These are phyloP conservation scores for Sipha maydis DNA, from an alignment of 2,888 invertebrate species.

Conservation along the genomic window DNA sequence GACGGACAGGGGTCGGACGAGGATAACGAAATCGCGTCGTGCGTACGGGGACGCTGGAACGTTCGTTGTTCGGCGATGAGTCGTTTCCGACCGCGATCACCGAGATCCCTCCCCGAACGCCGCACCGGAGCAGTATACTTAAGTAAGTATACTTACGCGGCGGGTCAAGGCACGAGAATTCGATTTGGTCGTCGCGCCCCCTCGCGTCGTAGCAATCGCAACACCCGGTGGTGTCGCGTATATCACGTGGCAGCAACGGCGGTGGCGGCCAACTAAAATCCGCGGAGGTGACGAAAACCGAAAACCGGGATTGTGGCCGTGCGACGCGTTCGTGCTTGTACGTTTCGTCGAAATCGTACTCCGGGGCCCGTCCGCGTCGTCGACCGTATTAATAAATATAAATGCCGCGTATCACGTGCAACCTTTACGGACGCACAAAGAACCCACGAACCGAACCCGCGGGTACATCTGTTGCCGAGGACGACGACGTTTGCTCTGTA, in stretches of 20 bases:
- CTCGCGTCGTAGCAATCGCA: background rate
- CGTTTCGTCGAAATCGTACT: background rate
- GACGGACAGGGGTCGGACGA: background rate
- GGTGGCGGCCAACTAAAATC: no score
- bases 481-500: background rate
- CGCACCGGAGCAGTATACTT: background rate
- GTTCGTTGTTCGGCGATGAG: background rate
- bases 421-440: background rate
- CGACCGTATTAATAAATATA: background rate
- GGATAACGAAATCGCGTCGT: conserved; percentile 28
- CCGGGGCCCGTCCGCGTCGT: background rate
- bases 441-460: background rate
- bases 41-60: no score
- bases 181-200: background rate
- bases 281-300: background rate
- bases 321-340: no score
- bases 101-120: background rate
- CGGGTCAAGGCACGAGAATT: background rate
- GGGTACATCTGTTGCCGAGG: background rate
- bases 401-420: background rate
- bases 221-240: no score
- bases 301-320: background rate
- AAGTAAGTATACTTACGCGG: no score
- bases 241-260: background rate
- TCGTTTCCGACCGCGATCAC: conserved; percentile 48